These are phyloP conservation scores for Scytalopus superciliaris DNA, from an alignment of 2,113 vertebrate species.

Conservation along the genomic window DNA sequence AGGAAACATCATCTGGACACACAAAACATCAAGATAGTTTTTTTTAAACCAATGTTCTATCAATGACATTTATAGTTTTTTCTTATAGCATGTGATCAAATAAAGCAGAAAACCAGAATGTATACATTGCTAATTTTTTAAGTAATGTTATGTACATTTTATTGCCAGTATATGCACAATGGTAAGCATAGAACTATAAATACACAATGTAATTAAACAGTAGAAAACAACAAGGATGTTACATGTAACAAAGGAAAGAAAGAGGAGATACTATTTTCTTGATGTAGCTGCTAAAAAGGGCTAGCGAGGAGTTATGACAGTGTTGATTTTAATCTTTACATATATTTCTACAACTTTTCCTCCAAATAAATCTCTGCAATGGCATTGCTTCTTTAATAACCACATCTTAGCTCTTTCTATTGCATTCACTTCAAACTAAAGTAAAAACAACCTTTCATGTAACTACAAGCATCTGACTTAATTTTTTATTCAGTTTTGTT, in stretches of 20 bases:
- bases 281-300: conserved; percentile 69
- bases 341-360: conserved; percentile 88
- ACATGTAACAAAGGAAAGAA: conserved; percentile 73
- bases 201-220: conserved; percentile 87
- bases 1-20: neutral
- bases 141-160: conserved; percentile 95
- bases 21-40: neutral
- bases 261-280: conserved; percentile 64
- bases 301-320: conserved; percentile 53
- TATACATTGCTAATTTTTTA: conserved; percentile 64
- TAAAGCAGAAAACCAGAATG: conserved; percentile 60
- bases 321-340: conserved; percentile 80
- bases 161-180: conserved; percentile 90
- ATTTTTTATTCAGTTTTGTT: conserved; percentile 32
- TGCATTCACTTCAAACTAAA: conserved; percentile 64
- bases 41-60: neutral
- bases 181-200: conserved; percentile 97
- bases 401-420: conserved; percentile 66
- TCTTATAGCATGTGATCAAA: conserved; percentile 32
- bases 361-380: conserved; percentile 72
- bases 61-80: neutral
- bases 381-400: conserved; percentile 63
- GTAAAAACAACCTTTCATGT: conserved; percentile 19
- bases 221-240: conserved; percentile 87
- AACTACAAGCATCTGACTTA: conserved; percentile 60